Base-by-base conservation (phyloP, 2,113 vertebrate species). In the Hassar affinis region DNA sequence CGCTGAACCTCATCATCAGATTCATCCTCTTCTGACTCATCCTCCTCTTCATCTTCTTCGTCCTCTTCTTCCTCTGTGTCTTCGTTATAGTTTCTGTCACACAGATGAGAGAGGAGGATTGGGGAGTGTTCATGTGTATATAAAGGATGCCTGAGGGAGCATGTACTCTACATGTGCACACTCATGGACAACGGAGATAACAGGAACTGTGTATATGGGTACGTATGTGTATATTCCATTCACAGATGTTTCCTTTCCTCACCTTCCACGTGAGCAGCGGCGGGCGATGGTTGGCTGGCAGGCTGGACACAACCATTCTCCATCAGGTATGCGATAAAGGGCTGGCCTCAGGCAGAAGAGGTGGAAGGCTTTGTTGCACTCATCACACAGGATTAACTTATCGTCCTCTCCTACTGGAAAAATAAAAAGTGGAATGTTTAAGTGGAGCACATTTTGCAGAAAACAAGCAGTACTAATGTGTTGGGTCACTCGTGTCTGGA, bases 331-430 rank as follows among this genome's bases (percentile, higher is more conserved):
- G 89, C 95, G 95, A 76, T 98, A 96, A 30, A 99, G 94, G 0
- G 95, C 98, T 0, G 98, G 98, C 10, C 98, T 92, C 93, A 99
- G 94, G 87, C 98, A 99, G 84, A 99, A 97, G 84, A 99, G 93
- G 90, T 99, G 98, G 95, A 99, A 99, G 81, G 97, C 97, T 92
- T 99, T 99, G 91, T 98, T 99, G 90, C 98, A 99, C 90, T 97
- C 97, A 0, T 99, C 98, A 88, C 98, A 99, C 59, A 99, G 92
- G 91, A 98, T 97, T 81, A 99, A 94, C 87, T 98, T 98, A 94
- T 98, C 97, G 71, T 99, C 98, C 11, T 99, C 97, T 88, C 97
- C 97, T 98, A 90, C 74, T 57, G 64, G 22, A 27, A 52, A 25
- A 45, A 61, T 11, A 77, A 56, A 38, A 35, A 54, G 18, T 38